These are phyloP conservation scores for Talpa occidentalis DNA, from an alignment of 2,113 vertebrate species.

Conservation along the genomic window DNA sequence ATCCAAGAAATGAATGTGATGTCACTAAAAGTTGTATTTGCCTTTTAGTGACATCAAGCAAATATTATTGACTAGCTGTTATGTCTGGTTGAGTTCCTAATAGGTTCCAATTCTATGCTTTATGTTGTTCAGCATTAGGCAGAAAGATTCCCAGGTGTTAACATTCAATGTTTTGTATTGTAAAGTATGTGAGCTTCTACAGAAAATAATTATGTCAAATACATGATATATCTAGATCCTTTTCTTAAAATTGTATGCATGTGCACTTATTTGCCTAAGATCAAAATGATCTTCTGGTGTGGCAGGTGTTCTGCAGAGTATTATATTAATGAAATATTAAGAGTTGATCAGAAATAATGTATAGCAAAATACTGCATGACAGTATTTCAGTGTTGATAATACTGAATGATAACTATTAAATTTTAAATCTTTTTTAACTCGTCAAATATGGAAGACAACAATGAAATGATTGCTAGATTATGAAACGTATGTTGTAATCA, in stretches of 20 bases:
- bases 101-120: constrained; percentile 12
- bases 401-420: not conserved
- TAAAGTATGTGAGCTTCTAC: not conserved
- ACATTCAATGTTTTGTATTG: not conserved
- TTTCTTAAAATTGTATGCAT: not conserved
- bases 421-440: not conserved
- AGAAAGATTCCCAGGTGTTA: not conserved
- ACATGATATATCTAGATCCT: constrained; percentile 16
- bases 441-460: not conserved
- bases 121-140: not conserved
- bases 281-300: not conserved
- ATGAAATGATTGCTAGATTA: not conserved
- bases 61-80: not conserved
- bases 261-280: not conserved
- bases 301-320: not conserved
- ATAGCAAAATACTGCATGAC: not conserved
- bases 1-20: not conserved
- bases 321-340: not conserved
- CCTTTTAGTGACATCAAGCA: not conserved
- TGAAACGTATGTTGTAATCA: not conserved
- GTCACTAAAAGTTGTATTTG: not conserved
- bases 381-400: not conserved
- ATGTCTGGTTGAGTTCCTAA: not conserved
- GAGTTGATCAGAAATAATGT: not conserved
- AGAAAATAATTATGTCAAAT: constrained; percentile 36